Percentiles rank a stretch among this genome's conserved stretches.
phyloP scores from a whole-genome alignment of 2,888 invertebrate species.

The Heliconius ismenius region DNA sequence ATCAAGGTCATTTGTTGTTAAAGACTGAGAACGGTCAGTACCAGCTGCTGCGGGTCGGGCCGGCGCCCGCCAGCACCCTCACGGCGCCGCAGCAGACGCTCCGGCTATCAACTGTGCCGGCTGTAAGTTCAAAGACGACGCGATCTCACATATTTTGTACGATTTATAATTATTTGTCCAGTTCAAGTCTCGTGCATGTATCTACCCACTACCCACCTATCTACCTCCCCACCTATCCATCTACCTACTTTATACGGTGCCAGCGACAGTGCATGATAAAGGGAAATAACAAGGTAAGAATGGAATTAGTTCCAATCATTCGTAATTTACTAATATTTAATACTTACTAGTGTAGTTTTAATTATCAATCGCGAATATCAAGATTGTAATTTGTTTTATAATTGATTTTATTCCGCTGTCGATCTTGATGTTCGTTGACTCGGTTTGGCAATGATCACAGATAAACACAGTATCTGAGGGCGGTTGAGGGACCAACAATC shows the following conservation, averaged over 20 bases:
- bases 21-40: conserved; percentile 98
- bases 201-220: not conserved
- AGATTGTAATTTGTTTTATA: not conserved
- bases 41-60: conserved; percentile 91
- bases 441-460: conserved; percentile 29
- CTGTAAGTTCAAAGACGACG: conserved; percentile 88
- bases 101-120: conserved; percentile 92
- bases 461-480: conserved; percentile 21
- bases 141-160: conserved; percentile 8
- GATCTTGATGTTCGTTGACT: conserved; percentile 25
- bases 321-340: conserved; percentile 25
- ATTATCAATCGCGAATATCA: conserved; percentile 21
- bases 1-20: conserved; percentile 93
- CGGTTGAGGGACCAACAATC: conserved; percentile 12
- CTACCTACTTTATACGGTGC: not conserved
- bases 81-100: conserved; percentile 86
- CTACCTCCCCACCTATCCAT: not conserved
- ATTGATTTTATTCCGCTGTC: not conserved
- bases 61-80: conserved; percentile 84
- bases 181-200: conserved; percentile 68
- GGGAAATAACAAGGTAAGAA: conserved; percentile 70
- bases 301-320: conserved; percentile 31
- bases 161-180: conserved; percentile 52
- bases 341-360: conserved; percentile 23
- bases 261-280: conserved; percentile 64